Base-by-base conservation (phyloP, 1,140 invertebrate genomes). In the Dendrolimus punctatus region DNA sequence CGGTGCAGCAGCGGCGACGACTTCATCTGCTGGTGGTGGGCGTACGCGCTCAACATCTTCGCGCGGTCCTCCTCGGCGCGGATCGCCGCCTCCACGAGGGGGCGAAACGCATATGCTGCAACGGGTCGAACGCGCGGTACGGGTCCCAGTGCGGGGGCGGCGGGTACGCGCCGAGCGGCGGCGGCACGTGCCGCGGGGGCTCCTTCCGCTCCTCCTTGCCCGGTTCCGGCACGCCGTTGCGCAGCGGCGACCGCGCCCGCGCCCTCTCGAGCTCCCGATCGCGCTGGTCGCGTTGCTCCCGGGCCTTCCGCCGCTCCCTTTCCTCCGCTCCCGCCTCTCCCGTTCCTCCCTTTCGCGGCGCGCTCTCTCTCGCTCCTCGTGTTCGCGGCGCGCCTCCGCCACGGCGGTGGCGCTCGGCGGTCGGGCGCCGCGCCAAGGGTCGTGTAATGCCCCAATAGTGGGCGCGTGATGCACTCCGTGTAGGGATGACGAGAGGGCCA, bases 41-140 rank as follows among this genome's bases (percentile, higher is more conserved):
- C 90, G 72, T 93, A 93, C 5, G 91, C 89, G 55, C 88, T 92
- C 62, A 93, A 91, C 47, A 94, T 88, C 77, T 94, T 94, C 2
- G 91, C 91, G 46, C 93, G 89, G 72, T 94, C 93, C 59, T 94
- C 93, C 64, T 95, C 93, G 6, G 90, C 91, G 6, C 91, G 88
- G 54, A 92, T 90, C 6, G 92, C 92, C 2, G 91, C 92, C 57
- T 93, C 92, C 87, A 94, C 91, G 39, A 94, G 80, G 2, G 92
- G 92, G 92, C 93, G 70, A 93, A 94, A 5, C 91, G 89, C 65
- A 92, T 78, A 66, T 85, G 89, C 57, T 91, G 90, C 8, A 93
- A 86, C 10, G 91, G 90, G 66, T 92, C 91, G 82, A 92, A 65
- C 85, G 73, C 63, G 40, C 80, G 89, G 69, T 93, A 94, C 4